Evolutionary conservation across 2,888 invertebrate genomes (phyloP).

Genomic region (Slavum lentiscoides): DNA sequence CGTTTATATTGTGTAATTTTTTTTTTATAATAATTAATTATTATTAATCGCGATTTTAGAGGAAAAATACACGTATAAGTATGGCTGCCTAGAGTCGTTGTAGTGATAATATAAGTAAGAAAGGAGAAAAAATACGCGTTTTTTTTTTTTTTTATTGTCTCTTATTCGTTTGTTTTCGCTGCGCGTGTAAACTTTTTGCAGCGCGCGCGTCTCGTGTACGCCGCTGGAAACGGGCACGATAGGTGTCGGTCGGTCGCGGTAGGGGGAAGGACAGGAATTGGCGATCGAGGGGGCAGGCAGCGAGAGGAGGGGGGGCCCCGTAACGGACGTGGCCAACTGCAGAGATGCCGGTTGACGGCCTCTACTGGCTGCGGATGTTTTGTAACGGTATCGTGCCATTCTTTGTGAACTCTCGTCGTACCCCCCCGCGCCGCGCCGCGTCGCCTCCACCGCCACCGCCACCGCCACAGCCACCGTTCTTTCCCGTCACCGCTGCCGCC

Average conservation of each 20-base stretch:
- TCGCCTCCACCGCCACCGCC: background rate
- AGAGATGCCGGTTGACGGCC: slow-evolving; percentile 54
- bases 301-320: slow-evolving; percentile 12
- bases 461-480: slow-evolving; percentile 17
- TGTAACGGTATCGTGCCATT: slow-evolving; percentile 54
- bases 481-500: background rate
- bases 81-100: too few species aligned
- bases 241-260: slow-evolving; percentile 23
- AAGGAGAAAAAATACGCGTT: too few species aligned
- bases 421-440: slow-evolving; percentile 15
- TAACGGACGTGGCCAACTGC: slow-evolving; percentile 51
- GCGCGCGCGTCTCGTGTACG: background rate
- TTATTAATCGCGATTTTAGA: too few species aligned
- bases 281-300: background rate
- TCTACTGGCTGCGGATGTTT: slow-evolving; percentile 52
- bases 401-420: slow-evolving; percentile 53
- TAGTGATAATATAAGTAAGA: too few species aligned
- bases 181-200: slow-evolving; percentile 23
- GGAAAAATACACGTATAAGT: too few species aligned
- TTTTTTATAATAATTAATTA: too few species aligned
- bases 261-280: slow-evolving; percentile 35
- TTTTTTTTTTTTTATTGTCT: too few species aligned
- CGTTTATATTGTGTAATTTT: too few species aligned
- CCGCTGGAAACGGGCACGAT: slow-evolving; percentile 42
- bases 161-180: background rate